Evolutionary conservation across 2,888 invertebrate species (phyloP), one percentile per base, ranked within the genome.

Genomic region (Ypsolopha scabrella): DNA sequence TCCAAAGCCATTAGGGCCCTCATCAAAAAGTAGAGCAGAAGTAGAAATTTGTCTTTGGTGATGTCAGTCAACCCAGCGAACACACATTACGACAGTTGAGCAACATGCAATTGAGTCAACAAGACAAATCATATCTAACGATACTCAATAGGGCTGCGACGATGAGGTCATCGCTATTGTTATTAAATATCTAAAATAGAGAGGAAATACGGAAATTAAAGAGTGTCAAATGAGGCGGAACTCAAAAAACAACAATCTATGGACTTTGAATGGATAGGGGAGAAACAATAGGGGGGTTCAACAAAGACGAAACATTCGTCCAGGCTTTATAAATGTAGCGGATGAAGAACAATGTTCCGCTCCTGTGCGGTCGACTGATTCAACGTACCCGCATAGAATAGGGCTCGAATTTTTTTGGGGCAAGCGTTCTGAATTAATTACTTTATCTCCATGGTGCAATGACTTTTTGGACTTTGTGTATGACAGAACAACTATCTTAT

Each of bases 51-150:
- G 51, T 51, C 51, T 45, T 44, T 45, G 44, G 36, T 41, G 46
- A 36, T 62, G 69, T 61, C 66, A 68, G 78, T 68, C 24, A 24
- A 24, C 24, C 67, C 77, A 72, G 68, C 69, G 75, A 77, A 78
- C 78, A 70, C 67, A 58, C 62, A 60, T 59, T 60, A 68, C 63
- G 60, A 65, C 67, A 69, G 72, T 77, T 72, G 73, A 73, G 74
- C 75, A 76, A 78, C 73, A 72, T 70, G 75, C 79, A 80, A 80
- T 83, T 78, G 80, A 74, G 62, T 70, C 75, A 76, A 82, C 80
- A 74, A 79, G 71, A 73, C 67, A 71, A 72, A 80, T 73, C 71
- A 70, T 65, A 68, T 64, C 68, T 70, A 73, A 77, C 72, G 74
- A 70, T 71, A 24, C 24, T 24, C 24, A 24, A 24, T 24, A 24